Evolutionary conservation across 2,113 vertebrate species (phyloP), one percentile per base, ranked within the genome.

Genomic region (Cynopterus brachyotis): DNA sequence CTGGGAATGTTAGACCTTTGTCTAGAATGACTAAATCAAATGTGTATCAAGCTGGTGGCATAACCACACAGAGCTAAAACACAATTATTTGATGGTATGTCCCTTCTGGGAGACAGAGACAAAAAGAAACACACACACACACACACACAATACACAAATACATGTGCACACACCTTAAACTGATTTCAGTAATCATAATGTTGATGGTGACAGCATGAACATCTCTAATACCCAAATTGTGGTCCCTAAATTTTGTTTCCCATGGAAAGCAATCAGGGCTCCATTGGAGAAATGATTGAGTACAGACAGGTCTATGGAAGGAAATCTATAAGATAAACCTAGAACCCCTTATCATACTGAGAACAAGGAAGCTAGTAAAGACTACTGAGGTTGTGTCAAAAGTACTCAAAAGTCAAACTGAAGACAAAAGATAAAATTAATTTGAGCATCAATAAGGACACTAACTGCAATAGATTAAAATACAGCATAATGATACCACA

Each of bases 401-500:
- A 60, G 40, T 67, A 60, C 57, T 69, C 37, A 55, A 30, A 45
- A 84, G 69, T 19, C 81, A 82, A 76, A 70, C 3, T 30, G 24
- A 82, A 81, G n/a, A 88, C 69, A 91, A 78, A 95, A 91, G 62
- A 66, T 72, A 72, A 85, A 94, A 42, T 3, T 3, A 67, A 40
- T 67, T 11, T 79, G 87, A 72, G 20, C 28, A 11, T 59, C 20
- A 55, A 12, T 16, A 79, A 79, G 22, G 64, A 79, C 28, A 85
- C 53, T 55, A 90, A 55, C 47, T 10, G 19, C 30, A 86, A 20
- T 30, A 79, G 72, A 80, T 80, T 17, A 35, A 91, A 72, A 62
- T 42, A 47, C 6, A 91, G 24, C 35, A 6, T 67, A 62, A 50
- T 50, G 37, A 59, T 12, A 55, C 8, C 42, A 70, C n/a, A 79